A percentile compares a stretch with the other conserved stretches of the same genome.
Evolutionary conservation across 2,113 vertebrate species (phyloP).

Genomic region (Peucedramus taeniatus): DNA sequence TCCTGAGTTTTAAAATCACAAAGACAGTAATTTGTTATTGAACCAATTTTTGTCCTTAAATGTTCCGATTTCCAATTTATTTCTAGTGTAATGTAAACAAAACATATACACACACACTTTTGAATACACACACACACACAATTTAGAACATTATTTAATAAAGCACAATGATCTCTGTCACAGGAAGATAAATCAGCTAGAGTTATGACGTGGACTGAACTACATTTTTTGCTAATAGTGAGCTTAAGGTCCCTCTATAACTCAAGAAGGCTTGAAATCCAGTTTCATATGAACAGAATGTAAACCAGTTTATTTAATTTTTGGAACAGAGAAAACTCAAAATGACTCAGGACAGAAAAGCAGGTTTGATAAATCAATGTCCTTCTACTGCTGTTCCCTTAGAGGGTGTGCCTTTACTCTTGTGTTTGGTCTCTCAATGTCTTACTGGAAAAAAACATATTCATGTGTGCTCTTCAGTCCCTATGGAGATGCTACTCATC

Average conservation of each 20-base stretch:
- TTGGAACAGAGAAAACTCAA: not conserved
- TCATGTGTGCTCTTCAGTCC: fast-evolving
- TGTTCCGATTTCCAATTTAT: not conserved
- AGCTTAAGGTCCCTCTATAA: not conserved
- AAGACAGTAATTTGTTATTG: not conserved
- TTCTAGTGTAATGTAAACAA: not conserved
- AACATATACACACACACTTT: not conserved
- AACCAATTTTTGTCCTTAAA: not conserved
- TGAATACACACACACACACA: not conserved
- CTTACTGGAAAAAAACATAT: not conserved
- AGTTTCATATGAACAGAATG: not conserved
- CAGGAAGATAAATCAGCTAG: not conserved
- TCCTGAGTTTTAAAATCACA: not conserved
- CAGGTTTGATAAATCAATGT: not conserved
- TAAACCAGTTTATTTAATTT: not conserved
- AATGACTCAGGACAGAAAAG: not conserved
- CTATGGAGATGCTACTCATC: not conserved
- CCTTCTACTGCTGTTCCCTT: not conserved
- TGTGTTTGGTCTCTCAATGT: not conserved
- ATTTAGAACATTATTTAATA: not conserved
- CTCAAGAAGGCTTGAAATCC: not conserved
- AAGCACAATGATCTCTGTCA: not conserved
- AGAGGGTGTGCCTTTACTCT: not conserved
- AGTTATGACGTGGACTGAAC: not conserved
- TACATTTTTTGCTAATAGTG: not conserved